Evolutionary conservation across 2,113 vertebrate genomes (phyloP), one percentile per base, ranked within the genome.

Genomic region (Ptilonorhynchus violaceus): DNA sequence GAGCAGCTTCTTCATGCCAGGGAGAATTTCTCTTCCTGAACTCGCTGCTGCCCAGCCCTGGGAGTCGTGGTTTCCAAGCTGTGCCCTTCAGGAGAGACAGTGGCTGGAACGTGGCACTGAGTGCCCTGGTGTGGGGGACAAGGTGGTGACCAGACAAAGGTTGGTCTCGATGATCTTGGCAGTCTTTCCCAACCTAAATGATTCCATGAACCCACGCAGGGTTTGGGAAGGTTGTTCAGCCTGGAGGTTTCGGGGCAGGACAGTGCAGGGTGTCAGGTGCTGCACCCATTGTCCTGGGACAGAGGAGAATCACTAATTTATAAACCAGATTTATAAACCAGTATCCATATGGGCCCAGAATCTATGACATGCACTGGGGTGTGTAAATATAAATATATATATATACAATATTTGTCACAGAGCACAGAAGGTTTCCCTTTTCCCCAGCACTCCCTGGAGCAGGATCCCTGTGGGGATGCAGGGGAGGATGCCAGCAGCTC

Each of bases 1-100:
- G 88, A 97, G 67, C 95, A 96, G 73, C 42, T 42, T 68, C 93
- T 97, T 68, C 1, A 0, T 89, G 93, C 88, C 88, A 89, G 59
- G 93, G 50, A 76, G 60, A n/a, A 78, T 68, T 70, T 50, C 72
- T 93, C 44, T 52, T 52, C 63, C 90, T 77, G 35, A 90, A 30
- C 42, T 55, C 39, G 49, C 24, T 75, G 30, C 55, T 6, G 4
- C 75, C 59, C 83, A 93, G 60, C 63, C 53, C 24, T 46, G n/a
- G 56, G 47, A 91, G 28, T 2, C 2, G 2, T 58, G 41, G 16
- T 74, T 81, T 37, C 46, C 76, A 23, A 86, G 85, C 87, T 0
- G 1, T 63, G 33, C 55, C 53, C 37, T 56, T 62, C 25, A 39
- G 44, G 62, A 78, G 27, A 6, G 12, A 25, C 6, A 10, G 0